A percentile compares a stretch with the other conserved stretches of the same genome.
These are phyloP conservation scores for Ectropis grisescens DNA, from an alignment of 1,140 invertebrate species.

Conservation along the genomic window DNA sequence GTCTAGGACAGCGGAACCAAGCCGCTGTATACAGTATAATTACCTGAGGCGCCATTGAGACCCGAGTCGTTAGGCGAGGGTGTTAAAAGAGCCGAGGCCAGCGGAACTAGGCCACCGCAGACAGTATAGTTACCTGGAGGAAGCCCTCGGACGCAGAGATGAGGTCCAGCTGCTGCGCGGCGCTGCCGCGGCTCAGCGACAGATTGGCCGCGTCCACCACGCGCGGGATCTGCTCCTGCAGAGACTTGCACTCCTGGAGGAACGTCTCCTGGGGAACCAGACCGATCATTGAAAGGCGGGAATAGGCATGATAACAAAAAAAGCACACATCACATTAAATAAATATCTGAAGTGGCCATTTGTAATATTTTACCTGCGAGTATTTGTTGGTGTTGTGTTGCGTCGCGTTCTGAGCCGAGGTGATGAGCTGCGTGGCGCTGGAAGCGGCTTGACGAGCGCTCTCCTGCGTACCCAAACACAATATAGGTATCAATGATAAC, in stretches of 20 bases:
- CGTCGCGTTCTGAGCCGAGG: conserved; percentile 83
- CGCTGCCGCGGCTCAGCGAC: conserved; percentile 79
- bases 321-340: no score
- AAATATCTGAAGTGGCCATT: no score
- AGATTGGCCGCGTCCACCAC: conserved; percentile 87
- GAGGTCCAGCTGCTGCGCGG: conserved; percentile 83
- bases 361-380: conserved; percentile 66
- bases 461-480: conserved; percentile 56
- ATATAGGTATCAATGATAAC: no score
- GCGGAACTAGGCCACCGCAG: no score
- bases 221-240: conserved; percentile 85
- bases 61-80: no score
- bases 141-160: conserved; percentile 92
- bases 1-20: no score
- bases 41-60: no score
- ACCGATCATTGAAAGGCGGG: no score
- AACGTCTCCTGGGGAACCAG: conserved; percentile 76
- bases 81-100: no score
- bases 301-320: no score
- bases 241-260: conserved; percentile 80
- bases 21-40: no score
- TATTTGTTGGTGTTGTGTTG: conserved; percentile 80
- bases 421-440: conserved; percentile 91
- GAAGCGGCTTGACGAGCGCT: conserved; percentile 91
- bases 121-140: conserved; percentile 75